Evolutionary conservation across 2,113 vertebrate genomes (phyloP).

Genomic region (Zosterops hypoxanthus): DNA sequence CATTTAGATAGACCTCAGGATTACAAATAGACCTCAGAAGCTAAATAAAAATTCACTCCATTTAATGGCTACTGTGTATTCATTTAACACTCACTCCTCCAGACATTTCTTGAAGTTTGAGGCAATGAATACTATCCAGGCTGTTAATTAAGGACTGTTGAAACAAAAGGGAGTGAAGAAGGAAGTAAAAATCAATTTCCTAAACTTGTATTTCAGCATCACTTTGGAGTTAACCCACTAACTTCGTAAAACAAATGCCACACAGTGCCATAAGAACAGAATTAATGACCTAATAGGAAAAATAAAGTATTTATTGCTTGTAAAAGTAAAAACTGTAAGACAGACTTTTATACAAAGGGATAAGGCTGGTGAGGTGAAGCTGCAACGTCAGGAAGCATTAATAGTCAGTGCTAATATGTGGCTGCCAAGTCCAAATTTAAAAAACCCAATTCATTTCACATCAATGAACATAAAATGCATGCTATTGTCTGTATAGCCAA

Average conservation of each 20-base stretch:
- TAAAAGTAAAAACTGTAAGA: not conserved
- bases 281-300: slow-evolving; percentile 35
- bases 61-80: not conserved
- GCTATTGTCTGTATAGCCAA: not conserved
- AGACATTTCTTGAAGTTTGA: not conserved
- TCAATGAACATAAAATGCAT: not conserved
- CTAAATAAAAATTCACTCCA: not conserved
- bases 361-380: not conserved
- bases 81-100: not conserved
- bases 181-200: slow-evolving; percentile 42
- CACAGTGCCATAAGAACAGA: not conserved
- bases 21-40: not conserved
- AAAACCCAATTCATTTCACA: not conserved
- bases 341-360: not conserved
- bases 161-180: slow-evolving; percentile 12
- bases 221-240: not conserved
- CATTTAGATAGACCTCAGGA: not conserved
- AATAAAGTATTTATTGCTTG: slow-evolving; percentile 26
- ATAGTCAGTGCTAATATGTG: not conserved
- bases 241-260: not conserved
- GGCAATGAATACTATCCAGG: not conserved
- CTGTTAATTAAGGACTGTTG: slow-evolving; percentile 31
- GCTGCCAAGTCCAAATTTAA: not conserved
- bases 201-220: slow-evolving; percentile 25
- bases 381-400: not conserved